Evolutionary conservation across 2,113 vertebrate species (phyloP), one percentile per base, ranked within the genome.

Genomic region (Psettodes erumei): DNA sequence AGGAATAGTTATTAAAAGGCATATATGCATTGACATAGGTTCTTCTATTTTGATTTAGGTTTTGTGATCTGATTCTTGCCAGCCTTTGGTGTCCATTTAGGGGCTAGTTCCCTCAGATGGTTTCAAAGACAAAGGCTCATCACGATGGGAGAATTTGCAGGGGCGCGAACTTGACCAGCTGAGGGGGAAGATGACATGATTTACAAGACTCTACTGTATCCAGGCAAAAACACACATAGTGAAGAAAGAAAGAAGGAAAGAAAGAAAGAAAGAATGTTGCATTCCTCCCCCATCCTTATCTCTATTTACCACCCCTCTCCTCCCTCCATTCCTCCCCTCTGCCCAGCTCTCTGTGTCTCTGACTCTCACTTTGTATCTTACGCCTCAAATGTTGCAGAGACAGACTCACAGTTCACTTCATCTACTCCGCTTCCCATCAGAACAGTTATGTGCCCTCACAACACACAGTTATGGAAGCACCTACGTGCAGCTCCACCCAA

Each of bases 361-460:
- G 40, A 74, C 70, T 78, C 61, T 81, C 58, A 71, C 79, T 79
- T 82, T 71, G 75, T 78, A 73, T 86, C 77, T 81, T 80, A 82
- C 82, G 53, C 75, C 73, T 84, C 75, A 84, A 84, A 82, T 85
- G 80, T 78, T 86, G 84, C 90, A 88, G 78, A 82, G 76, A 82
- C 70, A 77, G 73, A 82, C 70, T 86, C 72, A 45, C 82, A 78
- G 81, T 77, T 88, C 65, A 82, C 79, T 84, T 86, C 84, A 70
- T 86, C 78, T 68, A 54, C 81, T 72, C 15, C 6, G 43, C 71
- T 75, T 50, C 47, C 66, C 28, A 8, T 60, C 73, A 74, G 62
- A 76, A 71, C 47, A 73, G 69, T 54, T 50, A 82, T 81, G 67
- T 82, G 70, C 69, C 73, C 65, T 72, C 51, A 54, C 80, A 45